Evolutionary conservation across 2,888 invertebrate genomes (phyloP).

Genomic region (Plebejus argus): DNA sequence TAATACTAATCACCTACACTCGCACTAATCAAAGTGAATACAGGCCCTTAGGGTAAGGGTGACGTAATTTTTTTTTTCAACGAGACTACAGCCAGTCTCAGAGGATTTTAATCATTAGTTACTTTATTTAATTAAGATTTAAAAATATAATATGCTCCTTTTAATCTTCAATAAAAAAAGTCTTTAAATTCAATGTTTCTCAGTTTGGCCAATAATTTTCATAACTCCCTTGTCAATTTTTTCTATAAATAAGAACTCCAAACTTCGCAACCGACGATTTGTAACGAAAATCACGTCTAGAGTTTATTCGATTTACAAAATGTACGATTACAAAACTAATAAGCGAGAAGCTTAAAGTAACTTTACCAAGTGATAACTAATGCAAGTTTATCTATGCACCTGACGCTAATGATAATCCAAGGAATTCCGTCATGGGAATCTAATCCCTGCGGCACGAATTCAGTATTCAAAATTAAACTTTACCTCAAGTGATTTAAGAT

Average conservation of each 20-base stretch:
- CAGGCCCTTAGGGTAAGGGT: too few relatives aligned
- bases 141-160: too few relatives aligned
- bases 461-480: neutral
- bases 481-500: neutral
- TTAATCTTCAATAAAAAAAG: too few relatives aligned
- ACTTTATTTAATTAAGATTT: too few relatives aligned
- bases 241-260: neutral
- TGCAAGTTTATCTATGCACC: slow-evolving; percentile 21
- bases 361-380: slow-evolving; percentile 17
- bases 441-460: neutral
- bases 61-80: too few relatives aligned
- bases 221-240: neutral
- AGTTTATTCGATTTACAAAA: neutral
- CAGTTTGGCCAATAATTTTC: neutral
- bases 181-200: neutral
- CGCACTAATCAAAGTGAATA: too few relatives aligned
- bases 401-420: slow-evolving; percentile 19
- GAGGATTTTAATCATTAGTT: too few relatives aligned
- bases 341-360: neutral
- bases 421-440: neutral
- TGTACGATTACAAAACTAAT: neutral
- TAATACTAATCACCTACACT: too few relatives aligned
- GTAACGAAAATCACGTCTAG: slow-evolving; percentile 5
- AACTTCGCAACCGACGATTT: neutral
- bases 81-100: too few relatives aligned